phyloP scores from a whole-genome alignment of 1,140 invertebrate species.

The Calephelis virginiensis region DNA sequence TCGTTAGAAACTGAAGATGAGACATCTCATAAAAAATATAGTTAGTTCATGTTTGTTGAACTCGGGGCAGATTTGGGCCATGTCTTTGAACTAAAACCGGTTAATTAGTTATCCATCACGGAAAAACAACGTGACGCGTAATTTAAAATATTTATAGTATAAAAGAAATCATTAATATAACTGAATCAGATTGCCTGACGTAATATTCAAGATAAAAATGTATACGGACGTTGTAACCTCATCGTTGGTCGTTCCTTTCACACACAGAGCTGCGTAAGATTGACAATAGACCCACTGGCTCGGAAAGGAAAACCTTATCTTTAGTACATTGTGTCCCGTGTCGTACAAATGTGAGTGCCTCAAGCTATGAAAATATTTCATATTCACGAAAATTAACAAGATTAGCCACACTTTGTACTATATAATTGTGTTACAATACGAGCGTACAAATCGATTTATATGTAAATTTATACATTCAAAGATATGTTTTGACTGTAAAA shows the following conservation, averaged over 20 bases:
- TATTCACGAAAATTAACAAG: conserved; percentile 65
- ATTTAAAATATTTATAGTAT: too few species aligned
- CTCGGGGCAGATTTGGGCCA: too few species aligned
- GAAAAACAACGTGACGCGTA: too few species aligned
- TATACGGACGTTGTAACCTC: conserved; percentile 36
- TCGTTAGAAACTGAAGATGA: too few species aligned
- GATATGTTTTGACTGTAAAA: too few species aligned
- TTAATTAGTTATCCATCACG: too few species aligned
- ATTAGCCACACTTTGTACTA: conserved; percentile 39
- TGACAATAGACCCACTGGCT: conserved; percentile 70
- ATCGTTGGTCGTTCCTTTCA: conserved; percentile 48
- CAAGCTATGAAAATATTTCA: conserved; percentile 63
- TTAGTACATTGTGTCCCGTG: conserved; percentile 72
- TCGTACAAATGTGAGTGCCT: conserved; percentile 65
- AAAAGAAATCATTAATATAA: neutral
- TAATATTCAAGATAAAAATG: conserved; percentile 26
- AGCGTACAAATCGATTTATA: conserved; percentile 21
- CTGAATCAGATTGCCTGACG: conserved; percentile 14
- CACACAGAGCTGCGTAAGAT: conserved; percentile 64
- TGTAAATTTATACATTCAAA: conserved; percentile 17
- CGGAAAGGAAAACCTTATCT: conserved; percentile 74
- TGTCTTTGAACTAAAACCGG: too few species aligned
- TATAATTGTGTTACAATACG: conserved; percentile 33
- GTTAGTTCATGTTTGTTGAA: too few species aligned
- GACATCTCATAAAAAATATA: too few species aligned